Base-by-base conservation (phyloP, 2,888 invertebrate species). In the Andrena haemorrhoa region DNA sequence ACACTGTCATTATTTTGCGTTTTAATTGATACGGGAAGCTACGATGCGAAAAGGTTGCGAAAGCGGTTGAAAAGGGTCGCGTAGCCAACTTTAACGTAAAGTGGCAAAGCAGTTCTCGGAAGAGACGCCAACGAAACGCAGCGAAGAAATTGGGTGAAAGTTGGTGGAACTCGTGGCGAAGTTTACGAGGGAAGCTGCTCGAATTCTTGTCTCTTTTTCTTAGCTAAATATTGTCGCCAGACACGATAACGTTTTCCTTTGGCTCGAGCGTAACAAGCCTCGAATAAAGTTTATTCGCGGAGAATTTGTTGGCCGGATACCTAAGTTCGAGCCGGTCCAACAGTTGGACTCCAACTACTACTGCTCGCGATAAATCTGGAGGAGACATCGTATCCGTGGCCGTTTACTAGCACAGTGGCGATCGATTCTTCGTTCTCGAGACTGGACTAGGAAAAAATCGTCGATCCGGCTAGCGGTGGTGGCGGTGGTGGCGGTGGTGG, bases 361-460 rank as follows among this genome's bases (percentile, higher is more conserved):
- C 49, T 31, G 10, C 20, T 56, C n/a, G n/a, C 23, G 26, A 6
- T 12, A 20, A 31, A 5, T n/a, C 23, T 23, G 10, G 3, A 8
- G n/a, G n/a, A 58, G 53, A 63, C 31, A 23, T 68, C 29, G 16
- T 29, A 47, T 64, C 16, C 63, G 26, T 26, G 47, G n/a, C 70
- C 69, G 64, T 56, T 73, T 58, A 5, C 23, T 51, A 47, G 26
- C 73, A 12, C 23, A 8, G 74, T 79, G 86, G 81, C 72, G 86
- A 87, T 87, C 87, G 72, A 87, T 87, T 84, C 79, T 33, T 75
- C 33, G 75, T 80, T 73, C 84, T 65, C 73, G 70, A 84, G 72
- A 58, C 51, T n/a, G 49, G 58, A 20, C 47, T 58, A 35, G 31
- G 35, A 66, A 82, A 82, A 82, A 82, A 73, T 35, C 64, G n/a